Base-by-base conservation (phyloP, 2,113 vertebrate genomes). In the Leucopsar rothschildi region DNA sequence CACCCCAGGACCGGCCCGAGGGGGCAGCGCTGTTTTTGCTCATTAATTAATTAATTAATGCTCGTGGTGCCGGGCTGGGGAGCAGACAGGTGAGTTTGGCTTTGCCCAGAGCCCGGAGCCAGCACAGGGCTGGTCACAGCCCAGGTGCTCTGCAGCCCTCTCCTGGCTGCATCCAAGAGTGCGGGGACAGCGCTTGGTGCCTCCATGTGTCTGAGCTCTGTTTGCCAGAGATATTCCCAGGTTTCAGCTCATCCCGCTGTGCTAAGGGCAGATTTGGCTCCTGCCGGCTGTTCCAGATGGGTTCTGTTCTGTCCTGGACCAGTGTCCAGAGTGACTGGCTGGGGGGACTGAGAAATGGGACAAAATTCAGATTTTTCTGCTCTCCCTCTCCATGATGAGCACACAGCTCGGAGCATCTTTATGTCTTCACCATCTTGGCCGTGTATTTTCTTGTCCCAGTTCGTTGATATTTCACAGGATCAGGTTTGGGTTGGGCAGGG, bases 141-240 rank as follows among this genome's bases (percentile, higher is more conserved):
- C 31, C 69, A 0, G 8, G 82, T 28, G 31, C 94, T 95, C 81
- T 45, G 7, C 91, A 93, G 92, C 95, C 94, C 95, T 87, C 96
- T 97, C 84, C 95, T 91, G 94, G 95, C 75, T 55, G 4, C 8
- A 35, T 10, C 14, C 71, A 33, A 1, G 10, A 94, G 63, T 9
- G 86, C 1, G 1, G 25, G 9, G 18, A 8, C 7, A 31, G 40
- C 25, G 4, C 76, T 39, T 1, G 2, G 0, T 1, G 49, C 27
- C 45, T 5, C n/a, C 3, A 15, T 3, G 49, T 4, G 15, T 1
- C 92, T 18, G 29, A 14, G 2, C 21, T 4, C 40, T 2, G 37
- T 0, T 44, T 49, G 14, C 27, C 84, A 8, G 39, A 42, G 80
- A 21, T 6, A 0, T 10, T 20, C 63, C 82, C 53, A 2, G 49